Evolutionary conservation across 2,797 vertebrate genomes (phyloP).

Genomic region (Geotrypetes seraphini): DNA sequence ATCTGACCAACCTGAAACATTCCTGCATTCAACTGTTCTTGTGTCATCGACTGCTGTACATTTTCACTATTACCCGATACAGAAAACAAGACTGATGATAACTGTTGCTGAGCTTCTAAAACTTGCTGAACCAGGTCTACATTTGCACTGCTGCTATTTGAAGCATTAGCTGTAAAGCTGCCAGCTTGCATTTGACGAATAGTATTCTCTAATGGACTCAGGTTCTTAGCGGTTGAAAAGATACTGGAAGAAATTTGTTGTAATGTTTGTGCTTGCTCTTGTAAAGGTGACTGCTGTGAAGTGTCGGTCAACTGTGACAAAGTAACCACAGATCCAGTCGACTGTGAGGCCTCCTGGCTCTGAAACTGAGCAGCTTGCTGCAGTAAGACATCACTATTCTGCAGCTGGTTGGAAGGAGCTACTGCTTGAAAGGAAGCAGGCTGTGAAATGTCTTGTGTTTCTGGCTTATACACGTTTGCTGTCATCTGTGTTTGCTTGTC

Average conservation of each 20-base stretch:
- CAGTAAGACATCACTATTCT: constrained; percentile 68
- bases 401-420: constrained; percentile 53
- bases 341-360: constrained; percentile 62
- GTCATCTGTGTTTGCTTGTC: constrained; percentile 69
- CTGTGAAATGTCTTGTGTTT: constrained; percentile 78
- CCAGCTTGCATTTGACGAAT: constrained; percentile 88
- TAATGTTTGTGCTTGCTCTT: constrained; percentile 56
- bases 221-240: constrained; percentile 67
- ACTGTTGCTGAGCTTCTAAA: constrained; percentile 73
- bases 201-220: constrained; percentile 84
- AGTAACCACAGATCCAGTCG: constrained; percentile 58
- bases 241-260: constrained; percentile 64
- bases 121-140: constrained; percentile 76
- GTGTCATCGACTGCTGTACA: constrained; percentile 43
- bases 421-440: constrained; percentile 62
- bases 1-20: constrained; percentile 74
- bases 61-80: constrained; percentile 69
- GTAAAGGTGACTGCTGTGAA: constrained; percentile 49
- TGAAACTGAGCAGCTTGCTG: constrained; percentile 75
- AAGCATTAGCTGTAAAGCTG: constrained; percentile 54
- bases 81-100: constrained; percentile 83
- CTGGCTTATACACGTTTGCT: constrained; percentile 63
- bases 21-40: constrained; percentile 83
- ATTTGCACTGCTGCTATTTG: constrained; percentile 54
- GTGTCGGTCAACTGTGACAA: constrained; percentile 68